Evolutionary conservation across 2,113 vertebrate species (phyloP).

Genomic region (Hypocryptadius cinnamomeus): DNA sequence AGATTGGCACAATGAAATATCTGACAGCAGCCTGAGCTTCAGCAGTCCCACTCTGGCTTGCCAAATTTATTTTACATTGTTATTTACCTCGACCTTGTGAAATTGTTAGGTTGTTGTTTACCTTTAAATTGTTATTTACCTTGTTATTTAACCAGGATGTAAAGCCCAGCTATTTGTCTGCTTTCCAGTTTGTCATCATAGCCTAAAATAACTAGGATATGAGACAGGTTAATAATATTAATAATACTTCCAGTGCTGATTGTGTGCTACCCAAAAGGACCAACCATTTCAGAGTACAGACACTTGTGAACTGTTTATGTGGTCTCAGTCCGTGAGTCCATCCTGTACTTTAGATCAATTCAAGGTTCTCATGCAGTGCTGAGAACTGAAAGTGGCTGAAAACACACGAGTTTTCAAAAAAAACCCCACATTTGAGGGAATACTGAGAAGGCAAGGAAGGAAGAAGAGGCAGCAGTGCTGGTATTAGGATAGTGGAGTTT

Average conservation of each 20-base stretch:
- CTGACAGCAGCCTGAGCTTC: background rate
- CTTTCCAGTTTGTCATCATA: background rate
- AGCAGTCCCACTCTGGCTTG: background rate
- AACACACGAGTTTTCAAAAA: background rate
- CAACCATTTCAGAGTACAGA: background rate
- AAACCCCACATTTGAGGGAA: background rate
- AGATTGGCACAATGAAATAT: background rate
- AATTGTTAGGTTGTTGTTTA: background rate
- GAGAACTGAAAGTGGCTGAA: background rate
- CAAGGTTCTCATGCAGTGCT: background rate
- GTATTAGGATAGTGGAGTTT: accelerated
- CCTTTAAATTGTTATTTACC: background rate
- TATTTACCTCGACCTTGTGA: background rate
- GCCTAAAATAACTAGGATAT: background rate
- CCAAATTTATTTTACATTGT: background rate
- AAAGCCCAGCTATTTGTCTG: background rate
- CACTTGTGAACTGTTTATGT: background rate
- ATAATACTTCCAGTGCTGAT: background rate
- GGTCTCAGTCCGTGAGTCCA: background rate
- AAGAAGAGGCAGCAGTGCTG: background rate
- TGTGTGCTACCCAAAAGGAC: background rate
- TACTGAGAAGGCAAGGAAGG: background rate
- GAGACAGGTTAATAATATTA: background rate
- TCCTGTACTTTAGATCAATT: background rate
- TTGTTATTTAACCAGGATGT: background rate